phyloP scores from a whole-genome alignment of 2,113 vertebrate genomes.

The Cnemophilus loriae region DNA sequence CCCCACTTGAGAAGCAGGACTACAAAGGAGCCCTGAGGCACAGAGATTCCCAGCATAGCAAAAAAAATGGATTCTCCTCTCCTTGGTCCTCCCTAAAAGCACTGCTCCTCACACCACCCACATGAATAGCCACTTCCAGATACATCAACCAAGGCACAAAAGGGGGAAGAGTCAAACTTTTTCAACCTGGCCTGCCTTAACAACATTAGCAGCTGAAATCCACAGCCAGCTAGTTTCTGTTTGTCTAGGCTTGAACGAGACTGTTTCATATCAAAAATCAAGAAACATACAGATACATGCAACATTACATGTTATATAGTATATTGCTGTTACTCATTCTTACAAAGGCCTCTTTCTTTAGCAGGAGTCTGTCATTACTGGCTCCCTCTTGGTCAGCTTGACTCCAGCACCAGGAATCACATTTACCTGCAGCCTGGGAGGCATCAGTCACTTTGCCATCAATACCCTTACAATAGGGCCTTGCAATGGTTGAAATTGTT shows the following conservation, averaged over 20 bases:
- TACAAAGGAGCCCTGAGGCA: neutral
- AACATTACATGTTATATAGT: neutral
- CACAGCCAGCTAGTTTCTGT: neutral
- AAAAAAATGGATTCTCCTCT: neutral
- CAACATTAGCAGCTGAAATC: neutral
- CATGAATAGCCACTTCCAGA: neutral
- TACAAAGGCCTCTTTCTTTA: neutral
- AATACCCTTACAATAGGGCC: slow-evolving; percentile 17
- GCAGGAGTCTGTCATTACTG: neutral
- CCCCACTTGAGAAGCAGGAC: neutral
- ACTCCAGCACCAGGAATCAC: neutral
- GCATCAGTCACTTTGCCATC: slow-evolving; percentile 38
- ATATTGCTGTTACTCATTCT: neutral
- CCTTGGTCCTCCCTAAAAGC: neutral
- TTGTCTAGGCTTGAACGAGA: neutral
- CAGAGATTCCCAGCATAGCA: neutral
- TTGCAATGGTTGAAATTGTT: slow-evolving; percentile 15
- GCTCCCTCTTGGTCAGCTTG: neutral
- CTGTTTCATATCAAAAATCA: neutral
- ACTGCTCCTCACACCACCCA: neutral
- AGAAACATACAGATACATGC: neutral
- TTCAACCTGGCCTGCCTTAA: neutral
- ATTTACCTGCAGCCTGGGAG: slow-evolving; percentile 18
- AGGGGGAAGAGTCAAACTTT: neutral
- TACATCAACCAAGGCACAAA: neutral